phyloP scores from a whole-genome alignment of 2,888 invertebrate species.

The Clusia tigrina region DNA sequence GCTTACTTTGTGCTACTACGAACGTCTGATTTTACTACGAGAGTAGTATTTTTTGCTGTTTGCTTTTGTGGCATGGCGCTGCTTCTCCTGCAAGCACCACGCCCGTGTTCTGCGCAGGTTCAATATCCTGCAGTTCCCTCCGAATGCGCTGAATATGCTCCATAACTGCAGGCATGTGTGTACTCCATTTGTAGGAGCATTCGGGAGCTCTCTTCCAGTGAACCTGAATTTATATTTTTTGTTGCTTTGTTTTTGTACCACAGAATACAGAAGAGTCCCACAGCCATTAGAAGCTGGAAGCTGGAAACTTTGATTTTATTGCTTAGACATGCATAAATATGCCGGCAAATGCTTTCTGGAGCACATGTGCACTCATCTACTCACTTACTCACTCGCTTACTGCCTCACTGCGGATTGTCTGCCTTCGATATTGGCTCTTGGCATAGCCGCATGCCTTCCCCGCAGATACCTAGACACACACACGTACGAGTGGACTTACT shows the following conservation, averaged over 20 bases:
- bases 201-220: slow-evolving; percentile 32
- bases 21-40: background rate
- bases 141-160: slow-evolving; percentile 14
- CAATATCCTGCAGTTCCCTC: slow-evolving; percentile 12
- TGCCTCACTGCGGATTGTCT: background rate
- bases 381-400: too few species aligned
- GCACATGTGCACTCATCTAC: too few species aligned
- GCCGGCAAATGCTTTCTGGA: slow-evolving; percentile 40
- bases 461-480: background rate
- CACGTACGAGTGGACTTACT: background rate
- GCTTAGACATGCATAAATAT: slow-evolving; percentile 53
- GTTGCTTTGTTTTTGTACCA: background rate
- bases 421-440: too few species aligned
- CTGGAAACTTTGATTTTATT: background rate
- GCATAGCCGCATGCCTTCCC: too few species aligned
- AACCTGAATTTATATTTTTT: slow-evolving; percentile 38
- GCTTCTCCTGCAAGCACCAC: slow-evolving; percentile 29
- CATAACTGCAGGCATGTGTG: too few species aligned
- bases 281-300: background rate
- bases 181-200: too few species aligned
- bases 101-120: slow-evolving; percentile 41
- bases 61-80: background rate
- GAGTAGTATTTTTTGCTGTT: too few species aligned
- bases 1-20: background rate
- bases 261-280: background rate